phyloP scores from a whole-genome alignment of 2,888 invertebrate genomes.

The Drosophila dives region DNA sequence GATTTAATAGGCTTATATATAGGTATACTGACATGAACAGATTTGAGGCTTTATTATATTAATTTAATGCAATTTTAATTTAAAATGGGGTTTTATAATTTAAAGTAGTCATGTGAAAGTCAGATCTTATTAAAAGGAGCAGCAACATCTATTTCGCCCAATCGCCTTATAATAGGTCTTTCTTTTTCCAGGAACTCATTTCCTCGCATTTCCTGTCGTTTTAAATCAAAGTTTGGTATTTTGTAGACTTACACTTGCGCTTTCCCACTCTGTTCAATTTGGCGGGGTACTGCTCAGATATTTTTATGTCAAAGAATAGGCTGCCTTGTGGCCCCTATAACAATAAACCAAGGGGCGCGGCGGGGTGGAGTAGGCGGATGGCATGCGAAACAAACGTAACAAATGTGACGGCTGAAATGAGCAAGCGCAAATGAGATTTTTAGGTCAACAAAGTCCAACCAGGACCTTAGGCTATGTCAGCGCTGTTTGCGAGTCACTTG shows the following conservation, averaged over 20 bases:
- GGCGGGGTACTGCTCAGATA: constrained; percentile 25
- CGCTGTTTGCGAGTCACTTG: constrained; percentile 66
- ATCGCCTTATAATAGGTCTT: constrained; percentile 40
- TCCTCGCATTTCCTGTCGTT: constrained; percentile 60
- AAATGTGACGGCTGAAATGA: constrained; percentile 75
- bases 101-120: constrained; percentile 1
- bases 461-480: constrained; percentile 39
- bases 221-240: constrained; percentile 26
- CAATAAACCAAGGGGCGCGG: constrained; percentile 35
- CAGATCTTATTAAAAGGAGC: constrained; percentile 18
- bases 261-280: constrained; percentile 14
- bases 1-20: neutral
- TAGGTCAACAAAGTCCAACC: constrained; percentile 77
- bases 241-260: constrained; percentile 6
- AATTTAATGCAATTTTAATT: neutral
- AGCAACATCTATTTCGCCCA: neutral
- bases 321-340: constrained; percentile 37
- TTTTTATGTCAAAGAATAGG: constrained; percentile 43
- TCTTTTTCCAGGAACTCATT: constrained; percentile 56
- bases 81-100: neutral
- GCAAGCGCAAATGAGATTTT: constrained; percentile 80
- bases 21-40: constrained; percentile 10
- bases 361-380: constrained; percentile 4
- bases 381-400: constrained; percentile 57
- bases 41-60: neutral